Base-by-base conservation (phyloP, 2,888 invertebrate genomes). In the Heliconius ismenius region DNA sequence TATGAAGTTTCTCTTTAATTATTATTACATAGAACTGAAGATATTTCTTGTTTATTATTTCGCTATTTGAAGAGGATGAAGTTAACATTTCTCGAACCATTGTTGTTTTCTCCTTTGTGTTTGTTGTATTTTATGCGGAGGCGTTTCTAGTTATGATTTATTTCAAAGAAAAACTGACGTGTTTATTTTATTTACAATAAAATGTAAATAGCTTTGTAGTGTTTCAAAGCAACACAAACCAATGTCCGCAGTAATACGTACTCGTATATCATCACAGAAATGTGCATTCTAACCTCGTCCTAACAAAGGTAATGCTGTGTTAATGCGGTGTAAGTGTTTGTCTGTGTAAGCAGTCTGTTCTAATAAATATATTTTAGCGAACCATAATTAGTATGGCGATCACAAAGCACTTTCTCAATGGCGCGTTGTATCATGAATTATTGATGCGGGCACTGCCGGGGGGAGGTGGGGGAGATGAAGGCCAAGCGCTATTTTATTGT, bases 361-460 rank as follows among this genome's bases (percentile, higher is more conserved):
- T 84, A 84, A 85, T 87, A 86, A 86, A 89, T 28, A 87, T 87
- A 85, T 88, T 88, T 88, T 88, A 89, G 86, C 86, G 87, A 90
- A 90, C 90, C 89, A 89, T 82, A 90, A 92, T 93, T 92, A 91
- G 92, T 93, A 93, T 93, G 87, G 86, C 90, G 90, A 90, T 91
- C 93, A 91, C 92, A 91, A 87, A 91, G 90, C 89, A 92, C 93
- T 93, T 92, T 93, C 93, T 92, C 93, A 92, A 93, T 93, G 93
- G 91, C 86, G 89, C 91, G 91, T 87, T 89, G 90, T 87, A 83
- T 83, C 88, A 92, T 93, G 93, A 92, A 93, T 93, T 91, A 94
- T 93, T 91, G 87, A 93, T 92, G 89, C 83, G 58, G 58, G 62
- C 15, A 2, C 18, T 7, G 18, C 7, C 18, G 83, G 84, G 75